Percentiles rank a stretch among this genome's conserved stretches.
Evolutionary conservation across 2,888 invertebrate species (phyloP).

Genomic region (Tridacna crocea): DNA sequence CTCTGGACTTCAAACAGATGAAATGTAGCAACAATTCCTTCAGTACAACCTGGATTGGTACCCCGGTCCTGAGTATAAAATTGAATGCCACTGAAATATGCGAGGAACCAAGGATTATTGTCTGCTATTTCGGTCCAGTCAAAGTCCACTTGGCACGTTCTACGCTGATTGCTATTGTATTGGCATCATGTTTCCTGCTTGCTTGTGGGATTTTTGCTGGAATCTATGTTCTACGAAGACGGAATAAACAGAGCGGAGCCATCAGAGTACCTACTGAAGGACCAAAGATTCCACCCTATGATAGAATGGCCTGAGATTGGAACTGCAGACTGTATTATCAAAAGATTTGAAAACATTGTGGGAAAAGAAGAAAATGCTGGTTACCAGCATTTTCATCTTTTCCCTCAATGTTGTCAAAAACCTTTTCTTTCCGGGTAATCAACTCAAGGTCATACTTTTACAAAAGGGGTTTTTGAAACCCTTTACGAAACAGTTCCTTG

Average conservation of each 20-base stretch:
- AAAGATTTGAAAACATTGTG: too few relatives aligned
- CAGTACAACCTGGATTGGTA: not conserved
- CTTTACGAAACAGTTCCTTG: too few relatives aligned
- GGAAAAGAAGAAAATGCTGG: too few relatives aligned
- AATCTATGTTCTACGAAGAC: not conserved
- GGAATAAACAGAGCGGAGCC: not conserved
- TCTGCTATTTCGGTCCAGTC: constrained; percentile 25
- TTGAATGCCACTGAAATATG: constrained; percentile 29
- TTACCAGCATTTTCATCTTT: too few relatives aligned
- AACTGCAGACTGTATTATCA: not conserved
- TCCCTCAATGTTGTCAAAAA: too few relatives aligned
- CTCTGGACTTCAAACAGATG: constrained; percentile 32
- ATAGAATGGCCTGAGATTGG: constrained; percentile 7
- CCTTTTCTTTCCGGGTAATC: too few relatives aligned
- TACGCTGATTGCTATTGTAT: constrained; percentile 10
- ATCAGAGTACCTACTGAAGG: constrained; percentile 14
- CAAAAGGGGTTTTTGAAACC: too few relatives aligned
- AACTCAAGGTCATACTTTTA: too few relatives aligned
- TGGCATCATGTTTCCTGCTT: constrained; percentile 12
- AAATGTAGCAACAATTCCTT: constrained; percentile 3
- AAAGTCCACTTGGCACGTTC: constrained; percentile 5
- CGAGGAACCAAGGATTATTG: constrained; percentile 31
- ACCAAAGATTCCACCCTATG: constrained; percentile 12
- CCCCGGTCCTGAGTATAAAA: not conserved
- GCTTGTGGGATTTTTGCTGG: not conserved